phyloP scores from a whole-genome alignment of 2,113 vertebrate species.

The Ctenodactylus gundi region DNA sequence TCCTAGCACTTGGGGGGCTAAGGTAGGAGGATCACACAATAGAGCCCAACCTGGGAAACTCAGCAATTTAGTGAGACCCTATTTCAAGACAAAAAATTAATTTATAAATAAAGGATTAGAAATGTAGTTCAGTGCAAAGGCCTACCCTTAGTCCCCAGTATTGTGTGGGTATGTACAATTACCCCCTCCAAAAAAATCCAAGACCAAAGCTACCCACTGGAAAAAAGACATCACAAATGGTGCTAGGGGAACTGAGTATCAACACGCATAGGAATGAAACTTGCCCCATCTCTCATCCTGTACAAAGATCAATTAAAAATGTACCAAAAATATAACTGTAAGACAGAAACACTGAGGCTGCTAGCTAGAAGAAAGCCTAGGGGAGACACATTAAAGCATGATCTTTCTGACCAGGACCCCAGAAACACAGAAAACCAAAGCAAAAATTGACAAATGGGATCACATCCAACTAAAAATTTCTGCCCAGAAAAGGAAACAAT shows the following conservation, averaged over 20 bases:
- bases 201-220: background rate
- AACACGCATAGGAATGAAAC: background rate
- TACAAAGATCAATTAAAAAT: background rate
- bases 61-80: background rate
- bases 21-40: background rate
- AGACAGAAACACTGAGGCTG: background rate
- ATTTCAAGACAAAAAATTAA: background rate
- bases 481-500: background rate
- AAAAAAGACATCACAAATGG: background rate
- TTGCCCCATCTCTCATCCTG: background rate
- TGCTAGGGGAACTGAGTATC: background rate
- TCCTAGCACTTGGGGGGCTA: background rate
- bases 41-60: background rate
- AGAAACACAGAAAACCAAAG: background rate
- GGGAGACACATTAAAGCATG: background rate
- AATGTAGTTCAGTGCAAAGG: background rate
- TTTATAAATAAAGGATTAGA: background rate
- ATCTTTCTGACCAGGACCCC: background rate
- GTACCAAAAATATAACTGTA: background rate
- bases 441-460: background rate
- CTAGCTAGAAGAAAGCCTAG: background rate
- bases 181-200: background rate
- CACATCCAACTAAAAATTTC: background rate
- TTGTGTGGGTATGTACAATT: too few relatives aligned
- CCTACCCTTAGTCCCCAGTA: too few relatives aligned